phyloP scores from a whole-genome alignment of 2,797 vertebrate species.

The Carapus acus region DNA sequence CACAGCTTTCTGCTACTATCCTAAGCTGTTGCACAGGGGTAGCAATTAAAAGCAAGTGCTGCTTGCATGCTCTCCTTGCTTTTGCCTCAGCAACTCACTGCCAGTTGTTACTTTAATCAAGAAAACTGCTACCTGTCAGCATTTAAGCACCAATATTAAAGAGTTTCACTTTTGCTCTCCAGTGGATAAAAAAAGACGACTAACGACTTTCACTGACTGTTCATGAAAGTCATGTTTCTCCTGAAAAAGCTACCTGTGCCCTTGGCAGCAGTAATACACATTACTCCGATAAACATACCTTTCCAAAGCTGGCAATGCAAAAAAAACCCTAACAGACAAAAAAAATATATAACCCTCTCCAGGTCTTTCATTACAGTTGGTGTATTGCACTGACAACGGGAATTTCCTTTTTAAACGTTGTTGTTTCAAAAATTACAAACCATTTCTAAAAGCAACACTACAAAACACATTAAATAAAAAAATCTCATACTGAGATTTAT shows the following conservation, averaged over 20 bases:
- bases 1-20: conserved; percentile 30
- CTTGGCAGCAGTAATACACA: too few relatives aligned
- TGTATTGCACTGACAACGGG: too few relatives aligned
- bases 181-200: conserved; percentile 21
- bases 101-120: conserved; percentile 16
- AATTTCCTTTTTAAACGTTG: too few relatives aligned
- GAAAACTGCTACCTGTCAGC: not conserved
- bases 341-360: too few relatives aligned
- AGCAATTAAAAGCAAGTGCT: conserved; percentile 11
- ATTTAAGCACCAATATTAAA: conserved; percentile 15
- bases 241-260: too few relatives aligned
- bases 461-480: not conserved
- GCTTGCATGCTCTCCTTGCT: conserved; percentile 12
- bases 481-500: conserved; percentile 9
- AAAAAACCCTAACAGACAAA: too few relatives aligned
- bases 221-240: too few relatives aligned
- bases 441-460: conserved; percentile 2
- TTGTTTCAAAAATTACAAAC: too few relatives aligned
- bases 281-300: too few relatives aligned
- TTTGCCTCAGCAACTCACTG: conserved; percentile 17
- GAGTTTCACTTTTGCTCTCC: conserved; percentile 4
- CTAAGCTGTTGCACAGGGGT: conserved; percentile 21
- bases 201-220: conserved; percentile 21
- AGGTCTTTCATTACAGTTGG: too few relatives aligned
- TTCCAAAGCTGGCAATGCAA: too few relatives aligned